These are phyloP conservation scores for Drosophila seclusa DNA, from an alignment of 2,888 invertebrate genomes.

Conservation along the genomic window DNA sequence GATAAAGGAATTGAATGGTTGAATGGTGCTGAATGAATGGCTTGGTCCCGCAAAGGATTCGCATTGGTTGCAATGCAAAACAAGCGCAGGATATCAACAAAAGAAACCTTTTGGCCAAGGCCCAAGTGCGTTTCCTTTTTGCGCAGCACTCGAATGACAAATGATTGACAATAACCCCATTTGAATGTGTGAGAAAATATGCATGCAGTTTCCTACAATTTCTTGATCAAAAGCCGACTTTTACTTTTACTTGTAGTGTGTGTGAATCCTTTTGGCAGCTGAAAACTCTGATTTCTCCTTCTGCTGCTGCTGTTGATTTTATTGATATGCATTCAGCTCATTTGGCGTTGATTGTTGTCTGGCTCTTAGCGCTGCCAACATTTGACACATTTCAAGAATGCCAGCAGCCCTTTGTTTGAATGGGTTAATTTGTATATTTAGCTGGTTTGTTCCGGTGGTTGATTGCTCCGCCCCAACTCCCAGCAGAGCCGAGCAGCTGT, in stretches of 20 bases:
- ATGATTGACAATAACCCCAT: conserved; percentile 42
- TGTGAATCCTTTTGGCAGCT: conserved; percentile 52
- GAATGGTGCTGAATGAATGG: conserved; percentile 45
- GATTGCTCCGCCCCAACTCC: neutral
- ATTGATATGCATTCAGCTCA: conserved; percentile 63
- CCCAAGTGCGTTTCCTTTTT: conserved; percentile 26
- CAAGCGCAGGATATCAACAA: conserved; percentile 70
- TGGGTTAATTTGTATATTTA: conserved; percentile 81
- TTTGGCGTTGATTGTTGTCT: conserved; percentile 61
- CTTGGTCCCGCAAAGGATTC: conserved; percentile 47
- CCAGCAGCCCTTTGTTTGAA: conserved; percentile 57
- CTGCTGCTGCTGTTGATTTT: conserved; percentile 50
- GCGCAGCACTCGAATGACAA: conserved; percentile 51
- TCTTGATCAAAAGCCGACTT: conserved; percentile 52
- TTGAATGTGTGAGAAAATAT: conserved; percentile 53
- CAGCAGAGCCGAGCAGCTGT: conserved; percentile 19
- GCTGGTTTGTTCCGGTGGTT: conserved; percentile 27
- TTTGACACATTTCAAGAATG: conserved; percentile 67
- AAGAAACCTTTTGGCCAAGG: conserved; percentile 26
- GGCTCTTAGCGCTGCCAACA: conserved; percentile 40
- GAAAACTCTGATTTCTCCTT: conserved; percentile 25
- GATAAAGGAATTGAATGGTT: conserved; percentile 11
- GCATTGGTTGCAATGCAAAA: conserved; percentile 65
- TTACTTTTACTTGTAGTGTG: conserved; percentile 39
- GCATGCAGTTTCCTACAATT: conserved; percentile 41